These are phyloP conservation scores for Limanda limanda DNA, from an alignment of 2,113 vertebrate species.

Conservation along the genomic window DNA sequence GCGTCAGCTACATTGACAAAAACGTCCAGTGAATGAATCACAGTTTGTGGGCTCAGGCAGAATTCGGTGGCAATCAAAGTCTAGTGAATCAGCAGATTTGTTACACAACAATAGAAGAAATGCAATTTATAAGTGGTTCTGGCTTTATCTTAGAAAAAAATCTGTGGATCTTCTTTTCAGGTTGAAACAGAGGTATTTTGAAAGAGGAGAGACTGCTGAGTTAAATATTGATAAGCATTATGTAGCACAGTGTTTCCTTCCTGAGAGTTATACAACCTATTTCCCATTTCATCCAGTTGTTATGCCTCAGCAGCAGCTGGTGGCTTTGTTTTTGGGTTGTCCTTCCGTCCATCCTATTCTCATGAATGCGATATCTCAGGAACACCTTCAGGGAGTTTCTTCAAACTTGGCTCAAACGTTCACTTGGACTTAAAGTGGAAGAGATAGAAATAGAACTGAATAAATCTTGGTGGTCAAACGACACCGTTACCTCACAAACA, in stretches of 20 bases:
- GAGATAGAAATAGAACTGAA: background rate
- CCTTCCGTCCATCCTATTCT: background rate
- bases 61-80: no score
- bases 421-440: background rate
- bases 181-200: background rate
- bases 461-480: background rate
- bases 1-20: no score
- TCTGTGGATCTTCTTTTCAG: background rate
- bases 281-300: background rate
- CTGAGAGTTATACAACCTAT: background rate
- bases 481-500: background rate
- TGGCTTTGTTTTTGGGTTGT: background rate
- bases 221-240: background rate
- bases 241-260: background rate
- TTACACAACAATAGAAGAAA: background rate
- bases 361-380: background rate
- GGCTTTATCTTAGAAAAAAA: background rate
- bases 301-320: background rate
- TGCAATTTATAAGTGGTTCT: background rate
- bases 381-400: background rate
- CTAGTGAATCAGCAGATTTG: no score
- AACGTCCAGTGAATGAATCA: no score
- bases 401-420: background rate
- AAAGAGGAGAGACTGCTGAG: background rate
- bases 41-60: no score